Evolutionary conservation across 2,797 vertebrate genomes (phyloP), one percentile per base, ranked within the genome.

Genomic region (Sciaenops ocellatus): DNA sequence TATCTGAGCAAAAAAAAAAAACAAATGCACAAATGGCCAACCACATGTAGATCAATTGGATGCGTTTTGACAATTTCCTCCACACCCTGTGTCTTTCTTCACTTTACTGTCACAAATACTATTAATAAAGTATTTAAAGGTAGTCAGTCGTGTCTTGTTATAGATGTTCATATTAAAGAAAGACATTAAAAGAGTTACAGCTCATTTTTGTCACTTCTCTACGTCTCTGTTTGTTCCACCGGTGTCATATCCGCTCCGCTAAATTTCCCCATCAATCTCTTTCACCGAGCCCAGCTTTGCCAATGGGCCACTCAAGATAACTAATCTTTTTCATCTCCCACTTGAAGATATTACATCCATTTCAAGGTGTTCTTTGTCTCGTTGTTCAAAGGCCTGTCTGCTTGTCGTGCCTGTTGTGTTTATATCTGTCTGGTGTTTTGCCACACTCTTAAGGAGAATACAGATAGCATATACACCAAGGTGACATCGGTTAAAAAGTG

Each of bases 271-370:
- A 90, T 92, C 80, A 60, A 48, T 92, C 82, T 83, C 62, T 80
- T 88, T 91, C 72, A 66, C 76, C 55, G n/a, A 74, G 76, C 80
- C 38, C 30, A 59, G 85, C 84, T 71, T 80, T 86, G 80, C 78
- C 79, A 78, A 34, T 64, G 56, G 74, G 62, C 79, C 89, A 86
- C 82, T 93, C 80, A 50, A 85, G 89, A 93, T 91, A 90, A 88
- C 85, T 60, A 79, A 91, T 93, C 84, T 84, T 72, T 85, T 84
- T 86, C 79, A 85, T 88, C 90, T 86, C 38, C 76, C 71, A 74
- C 83, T 87, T 83, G 76, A 81, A 87, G 86, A 93, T 82, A 85
- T 87, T 82, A 59, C 77, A 78, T 84, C 79, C 56, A 78, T 91
- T 89, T 86, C 79, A 84, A 87, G 77, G 61, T 84, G 76, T 88